These are phyloP conservation scores for Corynorhinus townsendii DNA, from an alignment of 2,113 vertebrate genomes.

Conservation along the genomic window DNA sequence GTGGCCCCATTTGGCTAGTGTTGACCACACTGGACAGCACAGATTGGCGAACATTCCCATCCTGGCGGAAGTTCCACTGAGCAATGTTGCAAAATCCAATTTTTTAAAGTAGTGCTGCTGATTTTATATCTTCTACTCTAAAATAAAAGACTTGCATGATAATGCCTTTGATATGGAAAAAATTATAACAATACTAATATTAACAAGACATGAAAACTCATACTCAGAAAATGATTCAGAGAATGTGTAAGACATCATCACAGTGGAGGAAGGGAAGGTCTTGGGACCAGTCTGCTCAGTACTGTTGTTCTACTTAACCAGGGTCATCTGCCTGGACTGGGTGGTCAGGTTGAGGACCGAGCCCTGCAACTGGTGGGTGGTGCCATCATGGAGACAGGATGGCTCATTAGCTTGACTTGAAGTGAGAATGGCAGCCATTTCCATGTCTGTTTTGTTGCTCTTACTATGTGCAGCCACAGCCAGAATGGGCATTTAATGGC, in stretches of 20 bases:
- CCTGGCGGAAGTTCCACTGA: background rate
- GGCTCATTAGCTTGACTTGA: background rate
- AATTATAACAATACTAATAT: background rate
- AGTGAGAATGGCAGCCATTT: too few species aligned
- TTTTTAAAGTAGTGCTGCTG: background rate
- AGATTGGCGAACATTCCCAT: too few species aligned
- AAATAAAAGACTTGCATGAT: background rate
- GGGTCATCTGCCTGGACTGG: accelerated
- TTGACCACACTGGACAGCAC: background rate
- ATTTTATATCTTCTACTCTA: background rate
- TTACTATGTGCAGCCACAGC: too few species aligned
- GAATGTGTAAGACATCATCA: accelerated
- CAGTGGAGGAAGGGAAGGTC: too few species aligned
- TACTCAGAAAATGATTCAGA: background rate
- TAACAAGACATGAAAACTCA: background rate
- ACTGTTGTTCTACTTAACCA: background rate
- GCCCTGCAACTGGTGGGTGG: background rate
- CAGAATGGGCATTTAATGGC: background rate
- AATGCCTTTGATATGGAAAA: background rate
- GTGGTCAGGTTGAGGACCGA: accelerated
- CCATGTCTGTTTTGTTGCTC: accelerated
- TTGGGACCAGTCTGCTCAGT: accelerated
- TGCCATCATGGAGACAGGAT: accelerated
- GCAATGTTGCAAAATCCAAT: accelerated
- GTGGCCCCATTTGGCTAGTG: background rate